Conservation (phyloP, 2,113 vertebrate genomes). For the Caloenas nicobarica region DNA sequence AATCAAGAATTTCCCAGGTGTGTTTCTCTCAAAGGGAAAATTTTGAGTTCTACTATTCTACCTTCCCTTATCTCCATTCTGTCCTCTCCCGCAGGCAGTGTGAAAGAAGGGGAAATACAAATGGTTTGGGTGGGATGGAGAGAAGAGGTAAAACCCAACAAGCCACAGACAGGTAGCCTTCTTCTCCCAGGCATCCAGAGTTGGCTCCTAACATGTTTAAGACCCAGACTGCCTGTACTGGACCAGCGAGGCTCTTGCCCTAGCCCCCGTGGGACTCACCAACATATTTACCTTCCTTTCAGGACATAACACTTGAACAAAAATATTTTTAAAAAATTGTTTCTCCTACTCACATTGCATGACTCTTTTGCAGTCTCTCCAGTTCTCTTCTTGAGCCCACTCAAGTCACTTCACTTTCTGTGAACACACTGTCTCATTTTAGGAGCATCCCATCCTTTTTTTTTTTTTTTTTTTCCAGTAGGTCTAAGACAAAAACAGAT, state of each 20-base stretch:
- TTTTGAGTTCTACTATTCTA: not conserved
- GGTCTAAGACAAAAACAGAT: not conserved
- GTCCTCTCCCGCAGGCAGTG: not conserved
- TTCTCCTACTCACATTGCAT: not conserved
- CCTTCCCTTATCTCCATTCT: not conserved
- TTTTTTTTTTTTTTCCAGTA: not conserved
- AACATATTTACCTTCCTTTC: not conserved
- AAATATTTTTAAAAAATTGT: not conserved
- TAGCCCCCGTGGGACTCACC: not conserved
- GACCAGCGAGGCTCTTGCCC: not conserved
- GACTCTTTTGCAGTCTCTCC: not conserved
- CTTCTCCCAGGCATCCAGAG: not conserved
- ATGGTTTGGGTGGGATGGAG: not conserved
- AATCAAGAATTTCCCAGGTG: not conserved
- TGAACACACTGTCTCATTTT: not conserved
- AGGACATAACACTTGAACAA: not conserved
- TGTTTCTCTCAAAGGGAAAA: not conserved
- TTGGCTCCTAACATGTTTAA: not conserved
- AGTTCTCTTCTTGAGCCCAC: not conserved
- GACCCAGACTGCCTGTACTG: not conserved
- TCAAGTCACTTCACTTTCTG: not conserved
- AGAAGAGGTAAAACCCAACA: not conserved
- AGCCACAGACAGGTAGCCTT: accelerated
- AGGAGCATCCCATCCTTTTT: not conserved
- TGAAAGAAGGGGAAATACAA: not conserved